Evolutionary conservation across 2,113 vertebrate species (phyloP).

Genomic region (Epinephelus fuscoguttatus): DNA sequence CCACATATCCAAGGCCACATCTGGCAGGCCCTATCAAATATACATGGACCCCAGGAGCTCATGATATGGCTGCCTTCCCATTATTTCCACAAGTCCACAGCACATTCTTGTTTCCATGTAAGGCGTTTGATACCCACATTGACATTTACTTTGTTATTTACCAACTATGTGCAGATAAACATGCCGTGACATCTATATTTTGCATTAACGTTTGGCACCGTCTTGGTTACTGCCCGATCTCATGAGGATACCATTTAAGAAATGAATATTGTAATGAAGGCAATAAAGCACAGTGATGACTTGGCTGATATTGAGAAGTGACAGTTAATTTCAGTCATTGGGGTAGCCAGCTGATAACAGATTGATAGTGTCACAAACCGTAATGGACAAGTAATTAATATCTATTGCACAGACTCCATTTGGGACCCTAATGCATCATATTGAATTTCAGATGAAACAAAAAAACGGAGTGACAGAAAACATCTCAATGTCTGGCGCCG

Average conservation of each 20-base stretch:
- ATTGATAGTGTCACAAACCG: slow-evolving; percentile 78
- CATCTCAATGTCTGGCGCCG: slow-evolving; percentile 66
- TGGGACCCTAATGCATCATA: slow-evolving; percentile 65
- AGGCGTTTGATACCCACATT: slow-evolving; percentile 18
- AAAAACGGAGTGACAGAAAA: slow-evolving; percentile 67
- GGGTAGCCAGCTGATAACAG: slow-evolving; percentile 75
- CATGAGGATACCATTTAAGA: slow-evolving; percentile 52
- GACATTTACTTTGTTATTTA: slow-evolving; percentile 69
- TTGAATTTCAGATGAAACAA: slow-evolving; percentile 60
- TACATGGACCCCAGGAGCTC: slow-evolving; percentile 72
- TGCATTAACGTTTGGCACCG: not conserved
- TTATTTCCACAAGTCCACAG: slow-evolving; percentile 50
- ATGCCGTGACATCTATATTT: slow-evolving; percentile 22
- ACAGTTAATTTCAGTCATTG: slow-evolving; percentile 80
- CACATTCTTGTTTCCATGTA: slow-evolving; percentile 31
- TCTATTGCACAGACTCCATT: slow-evolving; percentile 64
- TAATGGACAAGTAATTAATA: slow-evolving; percentile 82
- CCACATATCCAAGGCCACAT: slow-evolving; percentile 76
- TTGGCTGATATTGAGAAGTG: slow-evolving; percentile 75
- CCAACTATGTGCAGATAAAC: slow-evolving; percentile 53
- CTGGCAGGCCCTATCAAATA: slow-evolving; percentile 78
- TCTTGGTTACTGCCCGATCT: slow-evolving; percentile 44
- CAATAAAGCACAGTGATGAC: slow-evolving; percentile 70
- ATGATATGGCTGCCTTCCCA: slow-evolving; percentile 54
- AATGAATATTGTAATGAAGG: slow-evolving; percentile 63